Percentiles rank a stretch among this genome's conserved stretches.
Evolutionary conservation across 2,888 invertebrate genomes (phyloP).

Genomic region (Dolomedes plantarius): DNA sequence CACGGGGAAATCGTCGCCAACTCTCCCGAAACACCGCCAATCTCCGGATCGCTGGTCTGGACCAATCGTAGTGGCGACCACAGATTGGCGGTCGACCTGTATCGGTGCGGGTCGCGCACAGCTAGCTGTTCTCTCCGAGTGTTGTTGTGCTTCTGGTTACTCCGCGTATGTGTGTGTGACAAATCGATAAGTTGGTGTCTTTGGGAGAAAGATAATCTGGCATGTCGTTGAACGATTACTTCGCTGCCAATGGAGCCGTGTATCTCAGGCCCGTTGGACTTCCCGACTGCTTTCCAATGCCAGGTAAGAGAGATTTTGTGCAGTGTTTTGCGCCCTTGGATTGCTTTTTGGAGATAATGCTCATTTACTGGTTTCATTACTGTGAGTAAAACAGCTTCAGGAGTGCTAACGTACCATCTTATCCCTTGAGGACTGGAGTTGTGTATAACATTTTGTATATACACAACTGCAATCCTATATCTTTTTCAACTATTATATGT

Average conservation of each 20-base stretch:
- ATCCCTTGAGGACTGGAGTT: too few relatives aligned
- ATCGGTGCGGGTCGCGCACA: slow-evolving; percentile 18
- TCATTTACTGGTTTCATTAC: too few relatives aligned
- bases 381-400: too few relatives aligned
- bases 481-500: too few relatives aligned
- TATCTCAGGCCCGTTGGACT: slow-evolving; percentile 60
- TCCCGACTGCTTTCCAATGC: slow-evolving; percentile 58
- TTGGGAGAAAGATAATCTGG: slow-evolving; percentile 22
- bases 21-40: too few relatives aligned
- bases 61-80: slow-evolving; percentile 27
- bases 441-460: too few relatives aligned
- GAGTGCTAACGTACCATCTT: too few relatives aligned
- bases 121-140: slow-evolving; percentile 2
- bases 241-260: slow-evolving; percentile 60
- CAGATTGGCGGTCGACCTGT: slow-evolving; percentile 45
- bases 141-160: not conserved
- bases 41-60: not conserved
- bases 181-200: slow-evolving; percentile 17
- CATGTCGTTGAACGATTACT: slow-evolving; percentile 66
- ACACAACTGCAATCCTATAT: too few relatives aligned
- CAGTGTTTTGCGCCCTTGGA: not conserved
- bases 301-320: slow-evolving; percentile 39
- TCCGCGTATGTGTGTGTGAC: slow-evolving; percentile 22
- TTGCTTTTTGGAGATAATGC: too few relatives aligned
- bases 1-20: slow-evolving; percentile 36